These are phyloP conservation scores for Oryzias sinensis DNA, from an alignment of 2,797 vertebrate genomes.

Conservation along the genomic window DNA sequence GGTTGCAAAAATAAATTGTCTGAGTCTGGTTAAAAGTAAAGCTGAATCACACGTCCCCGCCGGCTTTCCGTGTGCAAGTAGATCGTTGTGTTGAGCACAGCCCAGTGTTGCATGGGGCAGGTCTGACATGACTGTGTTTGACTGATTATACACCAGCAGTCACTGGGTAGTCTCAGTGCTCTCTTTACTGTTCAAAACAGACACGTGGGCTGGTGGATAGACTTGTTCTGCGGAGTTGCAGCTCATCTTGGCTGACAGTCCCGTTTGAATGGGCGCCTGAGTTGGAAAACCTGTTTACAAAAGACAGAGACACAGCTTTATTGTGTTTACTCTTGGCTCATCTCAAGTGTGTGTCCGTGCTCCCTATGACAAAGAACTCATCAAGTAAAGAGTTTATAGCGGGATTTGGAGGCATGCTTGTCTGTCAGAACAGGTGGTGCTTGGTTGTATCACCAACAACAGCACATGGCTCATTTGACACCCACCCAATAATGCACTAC, in stretches of 20 bases:
- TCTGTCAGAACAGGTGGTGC: constrained; percentile 45
- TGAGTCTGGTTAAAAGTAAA: constrained; percentile 47
- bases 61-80: constrained; percentile 24
- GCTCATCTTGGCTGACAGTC: constrained; percentile 62
- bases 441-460: neutral
- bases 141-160: constrained; percentile 80
- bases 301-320: constrained; percentile 69
- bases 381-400: constrained; percentile 51
- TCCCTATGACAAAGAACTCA: constrained; percentile 41
- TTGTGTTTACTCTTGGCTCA: constrained; percentile 71
- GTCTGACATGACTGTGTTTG: constrained; percentile 72
- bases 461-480: neutral
- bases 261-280: constrained; percentile 68
- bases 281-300: constrained; percentile 68
- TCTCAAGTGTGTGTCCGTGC: constrained; percentile 56
- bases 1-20: constrained; percentile 57
- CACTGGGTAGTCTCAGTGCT: constrained; percentile 77
- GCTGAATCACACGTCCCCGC: constrained; percentile 39
- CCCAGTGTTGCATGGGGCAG: constrained; percentile 46
- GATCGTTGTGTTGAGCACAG: constrained; percentile 47
- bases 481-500: too few relatives aligned
- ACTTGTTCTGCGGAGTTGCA: constrained; percentile 47
- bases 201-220: constrained; percentile 60
- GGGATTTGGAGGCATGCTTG: constrained; percentile 23
- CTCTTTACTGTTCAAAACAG: constrained; percentile 69